A percentile compares a stretch with the other conserved stretches of the same genome.
Conservation (phyloP, 2,113 vertebrate species). For the Apodemus speciosus region DNA sequence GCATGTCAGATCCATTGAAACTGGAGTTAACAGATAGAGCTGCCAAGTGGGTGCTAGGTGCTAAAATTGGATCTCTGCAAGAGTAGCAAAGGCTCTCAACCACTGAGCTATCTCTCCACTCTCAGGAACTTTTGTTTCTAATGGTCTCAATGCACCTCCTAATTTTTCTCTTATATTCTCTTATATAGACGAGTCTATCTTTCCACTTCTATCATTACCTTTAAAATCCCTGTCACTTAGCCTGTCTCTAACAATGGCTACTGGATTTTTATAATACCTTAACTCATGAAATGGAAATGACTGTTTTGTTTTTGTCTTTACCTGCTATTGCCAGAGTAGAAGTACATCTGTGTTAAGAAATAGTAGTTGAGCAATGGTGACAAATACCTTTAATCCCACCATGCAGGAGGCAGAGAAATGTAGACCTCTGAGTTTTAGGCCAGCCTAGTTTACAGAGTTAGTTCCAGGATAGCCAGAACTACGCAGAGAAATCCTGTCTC, state of each 20-base stretch:
- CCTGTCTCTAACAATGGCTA: neutral
- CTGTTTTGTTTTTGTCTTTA: constrained; percentile 7
- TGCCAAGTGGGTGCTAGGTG: neutral
- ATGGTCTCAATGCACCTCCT: constrained; percentile 32
- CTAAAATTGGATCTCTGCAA: neutral
- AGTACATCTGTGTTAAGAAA: constrained; percentile 10
- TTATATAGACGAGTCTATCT: constrained; percentile 35
- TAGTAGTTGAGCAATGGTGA: neutral
- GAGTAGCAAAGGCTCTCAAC: neutral
- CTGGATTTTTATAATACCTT: constrained; percentile 6
- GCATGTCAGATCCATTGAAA: neutral
- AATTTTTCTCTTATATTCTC: constrained; percentile 55
- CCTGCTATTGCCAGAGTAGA: neutral
- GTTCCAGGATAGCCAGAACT: neutral
- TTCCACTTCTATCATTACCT: constrained; percentile 26
- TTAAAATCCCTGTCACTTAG: neutral
- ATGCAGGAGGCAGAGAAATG: neutral
- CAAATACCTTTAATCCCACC: neutral
- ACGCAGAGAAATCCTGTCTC: neutral
- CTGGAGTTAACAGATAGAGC: neutral
- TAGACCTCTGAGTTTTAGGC: neutral
- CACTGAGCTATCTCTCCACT: neutral
- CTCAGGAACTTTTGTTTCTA: constrained; percentile 8
- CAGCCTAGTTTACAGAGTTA: neutral
- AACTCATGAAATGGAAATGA: constrained; percentile 23